Conservation (phyloP, 2,797 vertebrate genomes). For the Eptatretus atami region DNA sequence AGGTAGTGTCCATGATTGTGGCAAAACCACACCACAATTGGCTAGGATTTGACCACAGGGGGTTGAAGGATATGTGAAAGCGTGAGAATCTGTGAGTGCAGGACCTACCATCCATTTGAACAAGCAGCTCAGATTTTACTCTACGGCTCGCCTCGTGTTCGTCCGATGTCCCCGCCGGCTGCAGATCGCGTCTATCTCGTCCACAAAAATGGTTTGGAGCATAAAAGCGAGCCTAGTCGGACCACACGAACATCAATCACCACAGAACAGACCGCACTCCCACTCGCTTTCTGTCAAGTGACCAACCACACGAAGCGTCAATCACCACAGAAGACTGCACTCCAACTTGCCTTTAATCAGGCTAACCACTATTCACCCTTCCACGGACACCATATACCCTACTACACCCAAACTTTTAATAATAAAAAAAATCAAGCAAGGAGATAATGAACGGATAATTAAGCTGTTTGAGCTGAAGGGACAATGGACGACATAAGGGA, state of each 20-base stretch:
- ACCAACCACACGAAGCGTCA: neutral
- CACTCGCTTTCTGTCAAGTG: too few relatives aligned
- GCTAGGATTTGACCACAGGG: too few relatives aligned
- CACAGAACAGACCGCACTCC: too few relatives aligned
- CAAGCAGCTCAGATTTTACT: slow-evolving; percentile 74
- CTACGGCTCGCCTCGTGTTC: slow-evolving; percentile 86
- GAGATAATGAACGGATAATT: neutral
- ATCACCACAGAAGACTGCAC: too few relatives aligned
- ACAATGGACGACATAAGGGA: slow-evolving; percentile 9
- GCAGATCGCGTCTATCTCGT: slow-evolving; percentile 90
- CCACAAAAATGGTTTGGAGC: slow-evolving; percentile 91
- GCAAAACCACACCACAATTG: too few relatives aligned
- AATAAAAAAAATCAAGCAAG: too few relatives aligned
- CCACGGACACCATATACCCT: too few relatives aligned
- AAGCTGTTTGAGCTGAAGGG: neutral
- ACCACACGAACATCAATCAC: neutral
- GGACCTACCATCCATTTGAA: slow-evolving; percentile 87
- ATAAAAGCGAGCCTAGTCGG: slow-evolving; percentile 51
- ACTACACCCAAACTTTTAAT: too few relatives aligned
- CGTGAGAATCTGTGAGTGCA: neutral
- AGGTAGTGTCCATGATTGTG: too few relatives aligned
- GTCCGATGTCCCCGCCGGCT: slow-evolving; percentile 58
- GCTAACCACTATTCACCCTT: too few relatives aligned
- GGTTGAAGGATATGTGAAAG: too few relatives aligned
- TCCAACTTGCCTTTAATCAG: too few relatives aligned